Conservation (phyloP, 2,113 vertebrate species). For the Lichenostomus cassidix region DNA sequence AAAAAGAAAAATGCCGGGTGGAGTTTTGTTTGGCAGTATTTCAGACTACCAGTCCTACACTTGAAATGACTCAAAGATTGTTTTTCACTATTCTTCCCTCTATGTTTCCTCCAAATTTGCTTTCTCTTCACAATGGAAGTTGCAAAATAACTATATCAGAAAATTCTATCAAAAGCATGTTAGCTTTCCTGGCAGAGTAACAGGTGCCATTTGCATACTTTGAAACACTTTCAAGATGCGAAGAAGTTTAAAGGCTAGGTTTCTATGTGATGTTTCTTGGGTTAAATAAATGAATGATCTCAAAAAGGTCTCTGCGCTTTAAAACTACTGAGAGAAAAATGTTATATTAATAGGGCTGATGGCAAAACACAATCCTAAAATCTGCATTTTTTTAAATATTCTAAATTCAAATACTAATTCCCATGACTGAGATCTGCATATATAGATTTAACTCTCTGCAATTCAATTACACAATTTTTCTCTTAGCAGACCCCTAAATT, state of each 20-base stretch:
- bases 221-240: slow-evolving; percentile 51
- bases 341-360: background rate
- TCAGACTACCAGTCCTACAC: background rate
- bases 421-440: background rate
- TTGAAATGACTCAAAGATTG: background rate
- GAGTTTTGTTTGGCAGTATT: background rate
- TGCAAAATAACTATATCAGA: slow-evolving; percentile 26
- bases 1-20: background rate
- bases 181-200: slow-evolving; percentile 49
- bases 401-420: background rate
- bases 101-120: slow-evolving; percentile 37
- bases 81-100: background rate
- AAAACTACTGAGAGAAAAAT: background rate
- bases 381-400: background rate
- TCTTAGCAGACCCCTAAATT: background rate
- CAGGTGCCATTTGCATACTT: slow-evolving; percentile 55
- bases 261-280: background rate
- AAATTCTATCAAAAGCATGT: slow-evolving; percentile 48
- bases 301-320: background rate
- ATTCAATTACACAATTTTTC: background rate
- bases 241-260: slow-evolving; percentile 19
- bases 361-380: background rate
- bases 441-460: background rate
- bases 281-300: background rate
- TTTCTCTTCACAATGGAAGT: slow-evolving; percentile 57